Evolutionary conservation across 2,797 vertebrate genomes (phyloP).

Genomic region (Eptatretus atami): DNA sequence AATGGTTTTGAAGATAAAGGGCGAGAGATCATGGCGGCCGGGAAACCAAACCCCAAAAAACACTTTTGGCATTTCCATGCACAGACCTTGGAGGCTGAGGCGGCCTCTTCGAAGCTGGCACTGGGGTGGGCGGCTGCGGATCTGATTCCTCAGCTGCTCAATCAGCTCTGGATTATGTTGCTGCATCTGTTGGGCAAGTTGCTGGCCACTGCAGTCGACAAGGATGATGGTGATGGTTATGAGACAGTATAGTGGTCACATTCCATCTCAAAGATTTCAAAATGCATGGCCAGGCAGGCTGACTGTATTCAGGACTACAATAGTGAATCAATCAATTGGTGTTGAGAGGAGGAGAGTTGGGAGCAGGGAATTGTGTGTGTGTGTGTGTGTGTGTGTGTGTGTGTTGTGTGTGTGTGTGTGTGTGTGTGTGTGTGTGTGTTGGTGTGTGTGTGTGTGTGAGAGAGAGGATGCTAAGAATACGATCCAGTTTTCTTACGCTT

Average conservation of each 20-base stretch:
- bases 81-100: neutral
- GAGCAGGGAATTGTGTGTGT: neutral
- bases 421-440: too few species aligned
- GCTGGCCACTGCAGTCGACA: conserved; percentile 30
- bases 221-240: neutral
- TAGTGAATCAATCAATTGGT: too few species aligned
- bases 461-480: neutral
- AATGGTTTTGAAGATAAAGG: too few species aligned
- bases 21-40: too few species aligned
- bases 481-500: conserved; percentile 34
- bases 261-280: neutral
- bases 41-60: too few species aligned
- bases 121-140: conserved; percentile 58
- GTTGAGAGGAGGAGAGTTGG: too few species aligned
- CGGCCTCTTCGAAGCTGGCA: conserved; percentile 37
- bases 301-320: too few species aligned
- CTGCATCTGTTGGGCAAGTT: conserved; percentile 93
- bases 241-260: fast-evolving
- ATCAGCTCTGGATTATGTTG: conserved; percentile 84
- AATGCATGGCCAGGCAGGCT: too few species aligned
- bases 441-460: neutral
- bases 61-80: too few species aligned
- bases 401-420: too few species aligned
- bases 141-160: conserved; percentile 65
- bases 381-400: too few species aligned